These are phyloP conservation scores for Otocyon megalotis DNA, from an alignment of 2,113 vertebrate species.

Conservation along the genomic window DNA sequence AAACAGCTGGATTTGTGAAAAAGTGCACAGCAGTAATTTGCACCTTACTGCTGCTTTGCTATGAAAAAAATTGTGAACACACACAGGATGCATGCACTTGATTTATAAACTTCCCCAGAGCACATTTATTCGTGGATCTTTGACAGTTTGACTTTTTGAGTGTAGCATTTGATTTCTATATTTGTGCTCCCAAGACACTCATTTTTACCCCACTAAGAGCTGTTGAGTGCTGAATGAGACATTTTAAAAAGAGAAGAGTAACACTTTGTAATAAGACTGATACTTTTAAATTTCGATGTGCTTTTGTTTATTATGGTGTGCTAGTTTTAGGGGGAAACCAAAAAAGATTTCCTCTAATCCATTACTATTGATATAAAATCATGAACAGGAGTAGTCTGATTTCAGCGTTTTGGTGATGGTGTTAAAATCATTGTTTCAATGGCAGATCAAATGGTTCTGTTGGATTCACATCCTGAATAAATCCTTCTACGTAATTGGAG, in stretches of 20 bases:
- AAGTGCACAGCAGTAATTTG: conserved; percentile 81
- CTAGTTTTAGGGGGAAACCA: conserved; percentile 4
- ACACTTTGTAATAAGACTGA: background rate
- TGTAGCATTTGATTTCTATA: background rate
- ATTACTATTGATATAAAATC: background rate
- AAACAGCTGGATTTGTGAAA: conserved; percentile 75
- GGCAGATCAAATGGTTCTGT: background rate
- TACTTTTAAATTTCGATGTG: background rate
- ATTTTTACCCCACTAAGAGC: conserved; percentile 1
- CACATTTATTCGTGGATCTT: background rate
- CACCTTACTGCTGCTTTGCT: conserved; percentile 77
- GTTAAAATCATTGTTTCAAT: background rate
- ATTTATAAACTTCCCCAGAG: conserved; percentile 40
- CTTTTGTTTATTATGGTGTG: conserved; percentile 41
- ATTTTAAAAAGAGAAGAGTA: background rate
- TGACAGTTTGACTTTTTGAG: background rate
- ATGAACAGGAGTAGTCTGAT: background rate
- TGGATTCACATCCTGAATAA: background rate
- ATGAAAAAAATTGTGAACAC: conserved; percentile 62
- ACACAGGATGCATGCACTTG: background rate
- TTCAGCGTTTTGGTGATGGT: background rate
- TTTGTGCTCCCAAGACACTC: background rate
- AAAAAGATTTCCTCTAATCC: background rate
- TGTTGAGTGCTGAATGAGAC: background rate
- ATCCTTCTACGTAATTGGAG: background rate